phyloP scores from a whole-genome alignment of 2,113 vertebrate species.

The Globicephala melas region DNA sequence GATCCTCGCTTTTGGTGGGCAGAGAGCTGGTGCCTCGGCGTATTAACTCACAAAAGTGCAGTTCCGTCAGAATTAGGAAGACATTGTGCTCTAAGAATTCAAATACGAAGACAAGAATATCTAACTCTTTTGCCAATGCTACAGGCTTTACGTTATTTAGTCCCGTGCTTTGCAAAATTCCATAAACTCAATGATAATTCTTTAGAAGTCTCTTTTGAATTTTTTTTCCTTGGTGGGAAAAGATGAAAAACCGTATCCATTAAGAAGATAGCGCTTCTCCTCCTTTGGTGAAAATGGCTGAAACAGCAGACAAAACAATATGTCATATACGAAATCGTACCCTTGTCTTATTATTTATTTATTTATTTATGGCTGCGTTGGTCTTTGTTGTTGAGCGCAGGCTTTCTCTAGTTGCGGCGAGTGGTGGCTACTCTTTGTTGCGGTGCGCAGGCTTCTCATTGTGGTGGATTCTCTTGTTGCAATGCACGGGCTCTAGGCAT shows the following conservation, averaged over 20 bases:
- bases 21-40: background rate
- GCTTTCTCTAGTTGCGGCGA: too few relatives aligned
- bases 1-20: background rate
- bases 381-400: too few relatives aligned
- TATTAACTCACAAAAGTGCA: background rate
- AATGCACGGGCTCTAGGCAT: rapidly evolving
- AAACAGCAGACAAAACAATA: background rate
- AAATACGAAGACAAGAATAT: background rate
- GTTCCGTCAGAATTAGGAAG: background rate
- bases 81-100: background rate
- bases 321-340: rapidly evolving
- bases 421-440: too few relatives aligned
- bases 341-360: background rate
- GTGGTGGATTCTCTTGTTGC: too few relatives aligned
- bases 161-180: background rate
- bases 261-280: background rate
- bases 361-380: too few relatives aligned
- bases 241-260: background rate
- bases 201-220: background rate
- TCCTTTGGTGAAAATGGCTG: background rate
- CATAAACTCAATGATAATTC: background rate
- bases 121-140: too few relatives aligned
- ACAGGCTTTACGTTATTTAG: background rate
- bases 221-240: background rate
- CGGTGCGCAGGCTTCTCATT: too few relatives aligned